Percentiles rank a stretch among this genome's conserved stretches.
These are phyloP conservation scores for Passer domesticus DNA, from an alignment of 2,113 vertebrate genomes.

Conservation along the genomic window DNA sequence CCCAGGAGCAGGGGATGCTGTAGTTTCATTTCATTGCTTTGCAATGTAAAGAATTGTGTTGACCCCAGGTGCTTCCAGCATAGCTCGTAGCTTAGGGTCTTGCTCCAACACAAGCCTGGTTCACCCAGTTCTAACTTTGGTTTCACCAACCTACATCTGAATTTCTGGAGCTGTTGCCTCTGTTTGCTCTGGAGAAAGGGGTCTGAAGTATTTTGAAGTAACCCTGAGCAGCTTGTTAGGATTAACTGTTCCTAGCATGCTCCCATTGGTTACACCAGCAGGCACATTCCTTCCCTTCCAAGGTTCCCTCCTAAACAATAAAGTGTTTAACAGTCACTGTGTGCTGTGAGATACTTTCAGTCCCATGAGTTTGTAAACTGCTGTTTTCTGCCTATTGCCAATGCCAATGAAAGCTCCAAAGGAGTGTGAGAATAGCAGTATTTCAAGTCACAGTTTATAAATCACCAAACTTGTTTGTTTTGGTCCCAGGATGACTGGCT, in stretches of 20 bases:
- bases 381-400: neutral
- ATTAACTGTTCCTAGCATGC: slow-evolving; percentile 29
- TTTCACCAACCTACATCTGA: neutral
- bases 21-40: neutral
- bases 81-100: neutral
- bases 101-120: neutral
- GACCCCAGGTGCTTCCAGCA: neutral
- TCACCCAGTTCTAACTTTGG: neutral
- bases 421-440: neutral
- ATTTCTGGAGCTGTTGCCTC: neutral
- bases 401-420: slow-evolving; percentile 8
- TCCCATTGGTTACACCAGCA: neutral
- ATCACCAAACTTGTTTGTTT: neutral
- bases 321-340: slow-evolving; percentile 50
- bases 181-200: neutral
- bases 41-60: neutral
- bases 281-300: neutral
- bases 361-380: neutral
- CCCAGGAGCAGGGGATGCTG: neutral
- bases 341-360: slow-evolving; percentile 45
- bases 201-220: neutral
- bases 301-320: slow-evolving; percentile 53
- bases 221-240: slow-evolving; percentile 7
- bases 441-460: slow-evolving; percentile 37
- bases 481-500: neutral